Conservation (phyloP, 2,113 vertebrate genomes). For the Lonchura striata region DNA sequence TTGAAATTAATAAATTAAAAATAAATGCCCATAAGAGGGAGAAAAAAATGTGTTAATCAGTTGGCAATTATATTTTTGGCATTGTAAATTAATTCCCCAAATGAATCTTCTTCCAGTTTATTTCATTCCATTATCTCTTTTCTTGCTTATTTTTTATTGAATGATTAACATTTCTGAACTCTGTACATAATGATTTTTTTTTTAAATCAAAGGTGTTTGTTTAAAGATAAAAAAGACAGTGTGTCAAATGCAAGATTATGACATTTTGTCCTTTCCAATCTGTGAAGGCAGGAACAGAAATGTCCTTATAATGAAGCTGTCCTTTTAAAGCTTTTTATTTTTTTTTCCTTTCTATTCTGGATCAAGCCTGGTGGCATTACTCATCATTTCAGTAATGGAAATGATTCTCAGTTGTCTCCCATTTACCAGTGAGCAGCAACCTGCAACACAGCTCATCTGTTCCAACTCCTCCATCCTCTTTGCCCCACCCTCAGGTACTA, state of each 20-base stretch:
- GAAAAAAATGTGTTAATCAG: constrained; percentile 66
- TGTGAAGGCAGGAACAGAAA: neutral
- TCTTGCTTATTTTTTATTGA: constrained; percentile 47
- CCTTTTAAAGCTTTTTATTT: neutral
- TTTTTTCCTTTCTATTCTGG: neutral
- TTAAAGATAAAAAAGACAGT: constrained; percentile 33
- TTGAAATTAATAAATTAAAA: constrained; percentile 78
- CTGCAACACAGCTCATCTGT: neutral
- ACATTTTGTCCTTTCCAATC: neutral
- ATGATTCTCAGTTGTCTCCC: neutral
- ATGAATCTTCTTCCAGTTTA: constrained; percentile 54
- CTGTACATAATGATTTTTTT: neutral
- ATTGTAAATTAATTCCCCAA: constrained; percentile 71
- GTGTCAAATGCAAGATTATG: neutral
- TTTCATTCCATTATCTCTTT: constrained; percentile 53
- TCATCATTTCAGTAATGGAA: constrained; percentile 15
- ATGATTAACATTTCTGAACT: constrained; percentile 50
- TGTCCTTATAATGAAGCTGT: neutral
- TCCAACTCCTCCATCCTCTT: neutral
- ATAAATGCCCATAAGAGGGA: constrained; percentile 69
- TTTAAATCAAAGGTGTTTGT: constrained; percentile 8
- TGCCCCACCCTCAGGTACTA: neutral
- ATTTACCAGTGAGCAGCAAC: neutral
- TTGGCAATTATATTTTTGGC: constrained; percentile 72
- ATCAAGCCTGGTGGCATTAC: neutral